Percentiles rank a stretch among this genome's conserved stretches.
Conservation (phyloP, 2,797 vertebrate genomes). For the Coregonus sp. region DNA sequence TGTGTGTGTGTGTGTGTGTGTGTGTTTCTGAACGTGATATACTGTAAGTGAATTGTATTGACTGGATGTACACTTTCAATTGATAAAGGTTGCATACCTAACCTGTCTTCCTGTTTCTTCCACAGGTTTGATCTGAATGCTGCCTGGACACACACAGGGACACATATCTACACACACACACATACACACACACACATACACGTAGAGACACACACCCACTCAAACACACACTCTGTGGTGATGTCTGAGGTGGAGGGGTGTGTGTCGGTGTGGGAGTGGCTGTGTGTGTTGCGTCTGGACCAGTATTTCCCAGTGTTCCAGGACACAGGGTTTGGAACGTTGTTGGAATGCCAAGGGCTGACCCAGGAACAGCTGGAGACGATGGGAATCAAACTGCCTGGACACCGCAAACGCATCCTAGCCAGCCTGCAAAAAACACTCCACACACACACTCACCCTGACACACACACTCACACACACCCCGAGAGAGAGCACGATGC, state of each 20-base stretch:
- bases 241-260: constrained; percentile 60
- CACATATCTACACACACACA: not conserved
- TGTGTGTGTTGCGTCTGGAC: constrained; percentile 82
- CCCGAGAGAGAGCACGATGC: constrained; percentile 20
- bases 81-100: not conserved
- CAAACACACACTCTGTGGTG: not conserved
- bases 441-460: constrained; percentile 21
- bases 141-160: constrained; percentile 1
- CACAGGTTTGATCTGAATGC: constrained; percentile 35
- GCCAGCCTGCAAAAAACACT: constrained; percentile 80
- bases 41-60: not conserved
- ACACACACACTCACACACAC: constrained; percentile 15
- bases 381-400: constrained; percentile 83
- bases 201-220: constrained; percentile 7
- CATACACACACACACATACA: too few species aligned
- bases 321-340: constrained; percentile 60
- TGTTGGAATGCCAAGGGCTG: constrained; percentile 79
- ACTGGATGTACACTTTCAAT: not conserved
- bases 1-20: too few species aligned
- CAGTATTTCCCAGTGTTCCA: constrained; percentile 82
- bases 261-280: constrained; percentile 79
- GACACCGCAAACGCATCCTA: constrained; percentile 90
- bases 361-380: constrained; percentile 70
- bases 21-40: not conserved
- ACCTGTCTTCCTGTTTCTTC: not conserved